Conservation (phyloP, 2,797 vertebrate species). For the Mus spretus region DNA sequence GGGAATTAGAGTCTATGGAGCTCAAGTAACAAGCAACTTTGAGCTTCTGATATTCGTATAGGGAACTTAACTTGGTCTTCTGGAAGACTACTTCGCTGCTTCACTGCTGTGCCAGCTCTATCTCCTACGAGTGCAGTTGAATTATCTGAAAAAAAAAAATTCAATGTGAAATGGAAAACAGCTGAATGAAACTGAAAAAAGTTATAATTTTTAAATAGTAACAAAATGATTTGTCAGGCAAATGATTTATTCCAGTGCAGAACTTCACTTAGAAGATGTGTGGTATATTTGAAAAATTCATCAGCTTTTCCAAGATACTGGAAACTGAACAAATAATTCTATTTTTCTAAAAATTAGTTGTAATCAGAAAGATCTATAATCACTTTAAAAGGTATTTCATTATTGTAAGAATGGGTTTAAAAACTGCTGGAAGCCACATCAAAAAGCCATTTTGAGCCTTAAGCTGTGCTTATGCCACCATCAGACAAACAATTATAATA, state of each 20-base stretch:
- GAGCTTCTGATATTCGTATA: neutral
- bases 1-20: neutral
- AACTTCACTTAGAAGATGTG: constrained; percentile 13
- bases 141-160: neutral
- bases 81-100: neutral
- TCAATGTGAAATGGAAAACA: neutral
- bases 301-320: constrained; percentile 64
- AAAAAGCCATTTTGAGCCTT: constrained; percentile 74
- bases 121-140: neutral
- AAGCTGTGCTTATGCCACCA: constrained; percentile 61
- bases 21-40: neutral
- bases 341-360: constrained; percentile 67
- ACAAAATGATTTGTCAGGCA: neutral
- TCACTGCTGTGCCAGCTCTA: neutral
- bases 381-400: constrained; percentile 81
- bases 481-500: constrained; percentile 73
- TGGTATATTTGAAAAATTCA: constrained; percentile 69
- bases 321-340: constrained; percentile 74
- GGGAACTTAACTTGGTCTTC: neutral
- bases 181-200: neutral
- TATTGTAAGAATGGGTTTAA: constrained; percentile 76
- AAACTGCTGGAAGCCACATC: constrained; percentile 80
- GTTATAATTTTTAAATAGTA: constrained; percentile 57
- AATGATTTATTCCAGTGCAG: neutral
- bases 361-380: constrained; percentile 71